phyloP scores from a whole-genome alignment of 2,797 vertebrate species.

The Sarcoramphus papa region DNA sequence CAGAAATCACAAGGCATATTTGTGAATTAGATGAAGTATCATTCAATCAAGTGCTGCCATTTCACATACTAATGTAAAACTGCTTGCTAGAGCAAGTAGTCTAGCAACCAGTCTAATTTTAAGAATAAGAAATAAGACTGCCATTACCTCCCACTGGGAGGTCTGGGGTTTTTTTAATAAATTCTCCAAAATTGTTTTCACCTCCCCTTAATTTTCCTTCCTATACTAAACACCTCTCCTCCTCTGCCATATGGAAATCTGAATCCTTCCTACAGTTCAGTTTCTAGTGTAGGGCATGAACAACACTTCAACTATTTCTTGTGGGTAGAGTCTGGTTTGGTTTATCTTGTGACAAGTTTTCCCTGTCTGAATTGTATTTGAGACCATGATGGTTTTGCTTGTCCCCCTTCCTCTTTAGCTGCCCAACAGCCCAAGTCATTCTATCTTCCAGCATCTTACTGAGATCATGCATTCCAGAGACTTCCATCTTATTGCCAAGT shows the following conservation, averaged over 20 bases:
- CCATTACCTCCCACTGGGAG: neutral
- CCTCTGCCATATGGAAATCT: neutral
- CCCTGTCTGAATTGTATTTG: neutral
- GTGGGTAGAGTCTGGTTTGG: neutral
- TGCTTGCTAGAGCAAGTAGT: neutral
- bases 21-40: neutral
- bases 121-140: neutral
- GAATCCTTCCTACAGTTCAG: neutral
- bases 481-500: neutral
- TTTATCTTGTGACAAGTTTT: neutral
- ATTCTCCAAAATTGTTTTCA: neutral
- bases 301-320: neutral
- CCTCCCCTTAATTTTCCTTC: neutral
- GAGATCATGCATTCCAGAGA: neutral
- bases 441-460: neutral
- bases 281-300: neutral
- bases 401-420: neutral
- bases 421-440: neutral
- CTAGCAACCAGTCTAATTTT: neutral
- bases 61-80: neutral
- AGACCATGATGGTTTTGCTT: neutral
- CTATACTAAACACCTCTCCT: neutral
- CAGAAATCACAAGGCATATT: neutral
- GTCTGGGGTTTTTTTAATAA: neutral
- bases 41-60: neutral